Base-by-base conservation (phyloP, 2,113 vertebrate genomes). In the Chunga burmeisteri region DNA sequence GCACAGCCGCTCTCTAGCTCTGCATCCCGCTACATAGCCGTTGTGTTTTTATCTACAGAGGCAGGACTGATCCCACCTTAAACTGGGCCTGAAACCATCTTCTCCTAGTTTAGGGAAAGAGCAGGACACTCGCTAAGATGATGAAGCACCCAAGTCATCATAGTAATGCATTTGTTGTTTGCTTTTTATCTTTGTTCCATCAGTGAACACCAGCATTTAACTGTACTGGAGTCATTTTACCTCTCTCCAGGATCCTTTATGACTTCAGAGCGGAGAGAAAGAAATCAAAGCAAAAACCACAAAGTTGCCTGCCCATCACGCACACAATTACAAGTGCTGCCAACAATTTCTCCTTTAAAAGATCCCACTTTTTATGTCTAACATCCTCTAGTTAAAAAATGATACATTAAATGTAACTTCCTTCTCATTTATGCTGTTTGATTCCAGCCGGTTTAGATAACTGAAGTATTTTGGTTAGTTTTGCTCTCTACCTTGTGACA, bases 1-100 rank as follows among this genome's bases (percentile, higher is more conserved):
- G 32, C n/a, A 46, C n/a, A 83, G n/a, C 34, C 0, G 0, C 30
- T 50, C 5, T 3, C 26, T 72, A 2, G 42, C 1, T 0, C 52
- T 30, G 12, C 6, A 4, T 18, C 50, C 11, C 0, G 0, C 17
- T 16, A 34, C 26, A 20, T 12, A 63, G 18, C 26, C 16, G 3
- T 21, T 58, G 9, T 8, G 7, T 46, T 86, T 73, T 13, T 42
- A n/a, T 16, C n/a, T 36, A 26, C 44, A 66, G 36, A 74, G n/a
- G 32, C 30, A 81, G 55, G 61, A 46, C 16, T 26, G 59, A 78
- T 62, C 18, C 19, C 42, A 58, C 50, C 29, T 78, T 70, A 73
- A 74, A 46, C 13, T 9, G 34, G 40, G 30, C 34, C 71, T 74
- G 63, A 78, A 93, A 81, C 13, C 42, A 50, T 20, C 55, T 72